phyloP scores from a whole-genome alignment of 2,888 invertebrate species.

The Poecilobothrus nobilitatus region DNA sequence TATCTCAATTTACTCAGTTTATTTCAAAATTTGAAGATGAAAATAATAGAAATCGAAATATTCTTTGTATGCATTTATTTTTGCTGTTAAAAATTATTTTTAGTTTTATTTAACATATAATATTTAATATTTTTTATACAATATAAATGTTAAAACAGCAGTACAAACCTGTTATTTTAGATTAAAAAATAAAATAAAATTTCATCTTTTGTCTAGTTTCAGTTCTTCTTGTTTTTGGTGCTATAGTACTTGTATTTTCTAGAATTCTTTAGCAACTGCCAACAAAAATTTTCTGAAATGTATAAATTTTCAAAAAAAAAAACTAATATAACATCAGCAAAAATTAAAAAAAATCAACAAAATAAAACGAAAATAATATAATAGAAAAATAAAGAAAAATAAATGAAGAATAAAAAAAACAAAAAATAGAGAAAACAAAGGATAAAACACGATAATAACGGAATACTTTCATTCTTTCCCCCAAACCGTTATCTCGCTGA shows the following conservation, averaged over 20 bases:
- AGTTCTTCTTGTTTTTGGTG: not conserved
- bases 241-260: too few relatives aligned
- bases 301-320: not conserved
- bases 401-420: not conserved
- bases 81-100: too few relatives aligned
- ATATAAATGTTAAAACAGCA: too few relatives aligned
- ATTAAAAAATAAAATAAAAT: not conserved
- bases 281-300: conserved; percentile 1
- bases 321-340: not conserved
- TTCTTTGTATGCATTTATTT: too few relatives aligned
- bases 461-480: not conserved
- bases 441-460: not conserved
- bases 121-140: too few relatives aligned
- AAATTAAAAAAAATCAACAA: not conserved
- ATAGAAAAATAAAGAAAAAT: not conserved
- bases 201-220: not conserved
- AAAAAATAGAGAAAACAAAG: not conserved
- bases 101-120: too few relatives aligned
- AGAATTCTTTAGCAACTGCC: not conserved
- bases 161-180: not conserved
- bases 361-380: not conserved
- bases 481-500: conserved; percentile 16
- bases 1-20: too few relatives aligned
- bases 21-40: too few relatives aligned
- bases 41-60: too few relatives aligned